Base-by-base conservation (phyloP, 2,113 vertebrate genomes). In the Charina bottae region DNA sequence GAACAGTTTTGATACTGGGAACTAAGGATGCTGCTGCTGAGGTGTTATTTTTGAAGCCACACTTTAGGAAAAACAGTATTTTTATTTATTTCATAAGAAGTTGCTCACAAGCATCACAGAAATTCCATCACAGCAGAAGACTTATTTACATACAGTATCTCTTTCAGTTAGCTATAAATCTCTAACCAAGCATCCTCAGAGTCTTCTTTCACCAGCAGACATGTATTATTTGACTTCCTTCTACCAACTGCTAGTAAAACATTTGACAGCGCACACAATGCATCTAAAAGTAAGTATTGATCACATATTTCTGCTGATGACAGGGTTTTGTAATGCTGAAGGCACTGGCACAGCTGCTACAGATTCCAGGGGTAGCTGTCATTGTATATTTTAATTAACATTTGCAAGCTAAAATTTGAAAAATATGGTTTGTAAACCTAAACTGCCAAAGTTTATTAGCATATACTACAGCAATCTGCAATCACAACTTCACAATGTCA, bases 261-360 rank as follows among this genome's bases (percentile, higher is more conserved):
- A 91, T 94, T 49, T 96, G 88, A 92, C 64, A 96, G 95, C 91
- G 88, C 87, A 58, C 37, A 85, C 85, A 42, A 92, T 87, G 93
- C 89, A 94, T 92, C 94, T 88, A 91, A 97, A 96, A 95, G 94
- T 96, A 96, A 95, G 94, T 96, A 95, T 0, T 87, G 95, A 96
- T 94, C 93, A 93, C 13, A 86, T 62, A 93, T 96, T 97, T 97
- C 92, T 98, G 97, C 97, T 97, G 97, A 97, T 95, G 94, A 93
- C 89, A 97, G 95, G 92, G 86, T 91, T 97, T 97, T 97, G 88
- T 95, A 95, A 90, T 58, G 92, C 95, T 96, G n/a, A 0, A 94
- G 94, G 93, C 92, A 49, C 72, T 84, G 83, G 83, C 90, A 89
- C 92, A 96, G 93, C 23, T 53, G 91, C 93, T 88, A 91, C 9